phyloP scores from a whole-genome alignment of 1,140 invertebrate genomes.

The Maniola jurtina region DNA sequence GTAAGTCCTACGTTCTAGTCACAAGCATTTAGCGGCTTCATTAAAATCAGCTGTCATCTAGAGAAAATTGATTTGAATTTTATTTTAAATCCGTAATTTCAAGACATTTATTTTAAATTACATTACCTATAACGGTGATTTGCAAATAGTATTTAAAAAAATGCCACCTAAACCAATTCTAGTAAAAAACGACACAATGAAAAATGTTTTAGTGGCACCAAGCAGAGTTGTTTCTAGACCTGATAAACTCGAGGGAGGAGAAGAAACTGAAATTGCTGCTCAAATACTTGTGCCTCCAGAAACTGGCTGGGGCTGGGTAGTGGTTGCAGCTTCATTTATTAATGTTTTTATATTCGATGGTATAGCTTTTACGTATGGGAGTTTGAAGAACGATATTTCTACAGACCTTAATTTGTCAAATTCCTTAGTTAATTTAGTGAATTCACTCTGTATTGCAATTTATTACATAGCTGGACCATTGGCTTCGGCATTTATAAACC shows the following conservation, averaged over 20 bases:
- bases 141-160: not conserved
- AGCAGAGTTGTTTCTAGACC: slow-evolving; percentile 51
- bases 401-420: slow-evolving; percentile 48
- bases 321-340: slow-evolving; percentile 54
- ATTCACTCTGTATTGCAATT: slow-evolving; percentile 62
- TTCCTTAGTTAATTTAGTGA: slow-evolving; percentile 55
- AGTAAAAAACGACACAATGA: slow-evolving; percentile 43
- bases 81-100: too few relatives aligned
- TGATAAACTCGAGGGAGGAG: slow-evolving; percentile 53
- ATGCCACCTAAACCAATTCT: slow-evolving; percentile 45
- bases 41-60: too few relatives aligned
- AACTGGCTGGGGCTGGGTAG: slow-evolving; percentile 68
- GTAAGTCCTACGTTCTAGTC: too few relatives aligned
- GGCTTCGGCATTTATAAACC: slow-evolving; percentile 85
- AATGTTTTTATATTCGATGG: slow-evolving; percentile 62
- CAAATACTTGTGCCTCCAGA: slow-evolving; percentile 64
- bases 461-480: slow-evolving; percentile 83
- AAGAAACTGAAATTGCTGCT: slow-evolving; percentile 69
- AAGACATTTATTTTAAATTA: too few relatives aligned
- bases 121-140: not conserved
- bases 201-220: slow-evolving; percentile 44
- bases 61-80: too few relatives aligned
- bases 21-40: too few relatives aligned
- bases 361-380: slow-evolving; percentile 62
- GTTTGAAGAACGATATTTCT: slow-evolving; percentile 53